Percentiles rank a stretch among this genome's conserved stretches.
phyloP scores from a whole-genome alignment of 2,113 vertebrate species.

The Oryctolagus cuniculus region mOryCun1.1 NC_091433.1:29685501-29686000 shows the following conservation, averaged over 20 bases:
- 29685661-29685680: too few relatives aligned
- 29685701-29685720: background rate
- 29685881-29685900: background rate
- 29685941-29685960: background rate
- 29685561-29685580: too few relatives aligned
- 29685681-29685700: background rate
- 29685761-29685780: background rate
- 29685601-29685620: too few relatives aligned
- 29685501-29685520: too few relatives aligned
- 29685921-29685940: background rate
- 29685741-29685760: background rate
- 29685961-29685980: background rate
- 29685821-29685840: background rate
- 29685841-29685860: background rate
- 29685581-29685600: too few relatives aligned
- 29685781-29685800: background rate
- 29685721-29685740: background rate
- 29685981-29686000: fast-evolving
- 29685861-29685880: background rate
- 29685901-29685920: background rate
- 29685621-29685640: too few relatives aligned
- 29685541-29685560: too few relatives aligned
- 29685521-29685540: too few relatives aligned
- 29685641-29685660: too few relatives aligned
- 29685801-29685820: background rate